A percentile compares a stretch with the other conserved stretches of the same genome.
These are phyloP conservation scores for Prolemur simus DNA, from an alignment of 2,113 vertebrate species.

Conservation along the genomic window DNA sequence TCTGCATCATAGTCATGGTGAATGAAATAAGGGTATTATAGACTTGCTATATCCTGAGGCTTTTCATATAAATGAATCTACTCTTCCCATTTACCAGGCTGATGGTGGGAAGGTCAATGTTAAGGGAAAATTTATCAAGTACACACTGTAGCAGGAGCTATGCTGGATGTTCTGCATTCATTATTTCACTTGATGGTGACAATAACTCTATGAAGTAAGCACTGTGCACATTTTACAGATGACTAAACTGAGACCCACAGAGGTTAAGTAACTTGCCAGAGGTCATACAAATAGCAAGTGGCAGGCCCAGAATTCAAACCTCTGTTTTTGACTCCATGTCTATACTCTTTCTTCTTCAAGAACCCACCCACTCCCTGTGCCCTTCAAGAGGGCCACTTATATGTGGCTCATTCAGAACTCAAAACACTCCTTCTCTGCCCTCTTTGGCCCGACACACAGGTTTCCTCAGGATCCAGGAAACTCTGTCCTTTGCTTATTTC, in stretches of 20 bases:
- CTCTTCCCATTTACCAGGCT: constrained; percentile 9
- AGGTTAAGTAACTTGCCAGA: neutral
- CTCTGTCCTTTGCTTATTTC: neutral
- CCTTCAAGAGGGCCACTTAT: neutral
- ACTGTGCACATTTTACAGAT: neutral
- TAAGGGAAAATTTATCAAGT: neutral
- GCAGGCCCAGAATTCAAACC: neutral
- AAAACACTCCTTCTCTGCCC: neutral
- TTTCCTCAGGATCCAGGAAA: neutral
- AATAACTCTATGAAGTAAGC: neutral
- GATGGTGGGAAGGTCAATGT: neutral
- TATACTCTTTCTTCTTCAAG: neutral
- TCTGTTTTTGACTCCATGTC: neutral
- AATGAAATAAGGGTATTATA: neutral
- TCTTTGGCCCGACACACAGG: neutral
- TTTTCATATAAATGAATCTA: neutral
- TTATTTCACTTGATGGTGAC: neutral
- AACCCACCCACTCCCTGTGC: neutral
- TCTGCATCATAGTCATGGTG: neutral
- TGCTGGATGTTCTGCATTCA: neutral
- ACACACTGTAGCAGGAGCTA: neutral
- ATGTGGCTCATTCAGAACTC: neutral
- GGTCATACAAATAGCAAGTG: neutral
- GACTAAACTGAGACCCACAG: neutral
- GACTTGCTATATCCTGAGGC: neutral